Base-by-base conservation (phyloP, 2,888 invertebrate species). In the Drosophila setosimentum region DNA sequence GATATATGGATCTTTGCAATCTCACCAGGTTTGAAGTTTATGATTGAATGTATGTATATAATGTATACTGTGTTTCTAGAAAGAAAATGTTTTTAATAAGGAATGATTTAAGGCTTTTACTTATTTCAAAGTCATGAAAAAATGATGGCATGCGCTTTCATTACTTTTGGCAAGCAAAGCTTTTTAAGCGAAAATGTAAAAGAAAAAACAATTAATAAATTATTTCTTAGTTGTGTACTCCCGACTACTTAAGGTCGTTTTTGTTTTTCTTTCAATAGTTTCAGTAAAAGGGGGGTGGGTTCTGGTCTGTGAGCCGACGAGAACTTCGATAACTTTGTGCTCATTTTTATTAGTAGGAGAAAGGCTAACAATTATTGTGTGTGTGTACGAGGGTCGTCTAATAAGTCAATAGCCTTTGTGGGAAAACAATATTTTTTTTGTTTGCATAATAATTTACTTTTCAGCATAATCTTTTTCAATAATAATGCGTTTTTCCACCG, bases 301-400 rank as follows among this genome's bases (percentile, higher is more conserved):
- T 18, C 2, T 48, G 48, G 55, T 13, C 40, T 42, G 49, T 54
- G 45, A 45, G 67, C 55, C 73, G 53, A 53, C 54, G 63, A 63
- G 71, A 66, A 73, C 84, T 74, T 71, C 48, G 78, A 63, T 59
- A 68, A 68, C 48, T 80, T 83, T 88, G 74, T 75, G 72, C 65
- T 65, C 62, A 70, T 77, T 86, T 87, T 83, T 76, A 82, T 87
- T 82, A 82, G 79, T 75, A 78, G 70, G 68, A 72, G 60, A 77
- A 62, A 69, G 74, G 61, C 67, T 64, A 60, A 79, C 78, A 81
- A 69, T 83, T 68, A 73, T 61, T 53, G 13, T 59, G 18, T 49
- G 24, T 30, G 53, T 50, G 45, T 40, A 30, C 58, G 33, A 53
- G 50, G 37, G 45, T 37, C 2, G 45, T 24, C 21, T 16, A 24